A percentile compares a stretch with the other conserved stretches of the same genome.
Conservation (phyloP, 2,888 invertebrate species). For the Sminthurides aquaticus region DNA sequence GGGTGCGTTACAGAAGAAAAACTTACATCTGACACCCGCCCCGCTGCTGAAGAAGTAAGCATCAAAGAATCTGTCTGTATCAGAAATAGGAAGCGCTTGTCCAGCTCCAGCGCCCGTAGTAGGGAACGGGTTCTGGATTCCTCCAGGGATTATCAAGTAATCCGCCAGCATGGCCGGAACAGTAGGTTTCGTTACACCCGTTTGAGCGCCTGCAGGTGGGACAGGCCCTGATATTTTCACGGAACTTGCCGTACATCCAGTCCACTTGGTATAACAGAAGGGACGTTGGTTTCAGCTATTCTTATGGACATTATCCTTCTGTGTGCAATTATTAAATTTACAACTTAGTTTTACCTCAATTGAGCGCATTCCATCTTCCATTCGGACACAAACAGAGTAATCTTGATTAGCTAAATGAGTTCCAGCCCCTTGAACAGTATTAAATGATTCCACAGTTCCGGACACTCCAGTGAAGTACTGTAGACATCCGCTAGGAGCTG, state of each 20-base stretch:
- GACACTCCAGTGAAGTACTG: constrained; percentile 73
- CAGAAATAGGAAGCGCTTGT: constrained; percentile 12
- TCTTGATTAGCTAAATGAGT: constrained; percentile 78
- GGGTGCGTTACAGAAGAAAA: too few relatives aligned
- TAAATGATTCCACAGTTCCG: constrained; percentile 73
- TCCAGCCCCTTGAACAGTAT: constrained; percentile 59
- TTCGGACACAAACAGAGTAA: constrained; percentile 75
- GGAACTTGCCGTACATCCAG: constrained; percentile 28
- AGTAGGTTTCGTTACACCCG: background rate
- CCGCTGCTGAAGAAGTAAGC: constrained; percentile 20
- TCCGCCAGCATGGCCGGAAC: constrained; percentile 22
- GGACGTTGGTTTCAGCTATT: too few relatives aligned
- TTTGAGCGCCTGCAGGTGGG: constrained; percentile 1
- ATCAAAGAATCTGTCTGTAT: constrained; percentile 38
- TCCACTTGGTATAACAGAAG: constrained; percentile 29
- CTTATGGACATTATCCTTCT: too few relatives aligned
- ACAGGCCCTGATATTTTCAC: constrained; percentile 28
- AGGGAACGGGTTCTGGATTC: constrained; percentile 27
- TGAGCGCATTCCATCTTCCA: constrained; percentile 66
- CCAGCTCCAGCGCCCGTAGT: constrained; percentile 1
- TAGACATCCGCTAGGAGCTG: constrained; percentile 67
- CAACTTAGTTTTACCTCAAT: constrained; percentile 46
- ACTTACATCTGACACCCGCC: constrained; percentile 35
- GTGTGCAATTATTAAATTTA: too few relatives aligned
- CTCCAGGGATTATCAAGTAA: constrained; percentile 35